Base-by-base conservation (phyloP, 2,797 vertebrate species). In the Tachyglossus aculeatus region DNA sequence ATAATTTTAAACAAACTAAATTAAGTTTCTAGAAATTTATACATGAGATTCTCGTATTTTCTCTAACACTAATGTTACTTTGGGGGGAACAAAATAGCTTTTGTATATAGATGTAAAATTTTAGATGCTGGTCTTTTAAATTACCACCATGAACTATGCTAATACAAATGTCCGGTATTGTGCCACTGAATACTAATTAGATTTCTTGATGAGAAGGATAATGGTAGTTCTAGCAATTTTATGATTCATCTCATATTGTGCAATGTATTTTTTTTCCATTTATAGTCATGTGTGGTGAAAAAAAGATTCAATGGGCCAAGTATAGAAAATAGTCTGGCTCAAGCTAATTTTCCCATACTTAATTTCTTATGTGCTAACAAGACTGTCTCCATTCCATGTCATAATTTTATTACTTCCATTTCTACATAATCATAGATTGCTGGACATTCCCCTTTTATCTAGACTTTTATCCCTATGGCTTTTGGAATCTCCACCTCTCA, bases 101-200 rank as follows among this genome's bases (percentile, higher is more conserved):
- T 60, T 54, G 18, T 12, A 55, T 59, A 55, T 50, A 19, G 43
- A 67, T 62, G 38, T 15, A 63, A 32, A 69, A 21, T 16, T 59
- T 25, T 69, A 43, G 34, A 71, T 53, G 44, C 1, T 52, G 2
- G 15, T 4, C 18, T 19, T 75, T 33, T 9, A 48, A 64, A 45
- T 65, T 31, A n/a, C 9, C 63, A 59, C 73, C 3, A 59, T 32
- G 60, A 54, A 47, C 13, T 5, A 25, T 65, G 13, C 22, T 14
- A 3, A 33, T 38, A 59, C 13, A 53, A 7, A 54, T 40, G 65
- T 66, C 66, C 27, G 53, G 21, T 48, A 68, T 7, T 40, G 27
- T 25, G 37, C 52, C 73, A 37, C 33, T 61, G 31, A 84, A n/a
- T 60, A 61, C 4, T 51, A 41, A 57, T 69, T 9, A 67, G 58